Evolutionary conservation across 2,888 invertebrate species (phyloP).

Genomic region (Clostera curtula): DNA sequence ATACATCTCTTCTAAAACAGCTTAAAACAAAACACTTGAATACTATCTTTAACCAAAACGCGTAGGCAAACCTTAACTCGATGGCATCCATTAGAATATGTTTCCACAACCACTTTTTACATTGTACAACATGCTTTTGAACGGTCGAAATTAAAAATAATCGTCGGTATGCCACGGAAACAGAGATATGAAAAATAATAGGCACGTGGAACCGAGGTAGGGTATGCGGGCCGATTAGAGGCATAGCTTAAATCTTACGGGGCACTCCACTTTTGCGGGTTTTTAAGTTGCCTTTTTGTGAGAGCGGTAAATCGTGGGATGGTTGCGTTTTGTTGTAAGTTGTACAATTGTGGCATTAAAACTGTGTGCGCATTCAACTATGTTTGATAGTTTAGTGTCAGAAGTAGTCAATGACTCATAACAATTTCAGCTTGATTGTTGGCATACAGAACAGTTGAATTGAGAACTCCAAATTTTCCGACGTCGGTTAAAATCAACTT

Average conservation of each 20-base stretch:
- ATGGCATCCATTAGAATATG: conserved; percentile 47
- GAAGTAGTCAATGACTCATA: no score
- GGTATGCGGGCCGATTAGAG: conserved; percentile 43
- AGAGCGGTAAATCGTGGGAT: not conserved
- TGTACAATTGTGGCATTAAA: not conserved
- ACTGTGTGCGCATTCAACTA: no score
- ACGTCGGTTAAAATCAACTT: no score
- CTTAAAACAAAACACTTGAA: conserved; percentile 15
- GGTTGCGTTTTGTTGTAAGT: not conserved
- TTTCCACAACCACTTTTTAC: conserved; percentile 45
- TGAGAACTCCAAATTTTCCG: no score
- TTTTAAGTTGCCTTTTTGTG: not conserved
- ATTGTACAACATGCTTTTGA: conserved; percentile 50
- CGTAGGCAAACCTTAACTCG: conserved; percentile 41
- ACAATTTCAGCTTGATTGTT: no score
- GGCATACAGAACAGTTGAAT: no score
- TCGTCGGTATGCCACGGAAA: conserved; percentile 45
- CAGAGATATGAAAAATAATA: conserved; percentile 62
- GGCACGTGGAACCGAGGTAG: conserved; percentile 37
- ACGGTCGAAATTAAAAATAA: conserved; percentile 63
- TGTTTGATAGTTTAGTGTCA: no score
- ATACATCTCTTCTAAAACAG: no score
- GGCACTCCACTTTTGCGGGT: not conserved
- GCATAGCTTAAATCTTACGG: conserved; percentile 33
- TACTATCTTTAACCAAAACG: conserved; percentile 37